Percentiles rank a stretch among this genome's conserved stretches.
Evolutionary conservation across 2,888 invertebrate species (phyloP).

Genomic region (Chrysina gloriosa): DNA sequence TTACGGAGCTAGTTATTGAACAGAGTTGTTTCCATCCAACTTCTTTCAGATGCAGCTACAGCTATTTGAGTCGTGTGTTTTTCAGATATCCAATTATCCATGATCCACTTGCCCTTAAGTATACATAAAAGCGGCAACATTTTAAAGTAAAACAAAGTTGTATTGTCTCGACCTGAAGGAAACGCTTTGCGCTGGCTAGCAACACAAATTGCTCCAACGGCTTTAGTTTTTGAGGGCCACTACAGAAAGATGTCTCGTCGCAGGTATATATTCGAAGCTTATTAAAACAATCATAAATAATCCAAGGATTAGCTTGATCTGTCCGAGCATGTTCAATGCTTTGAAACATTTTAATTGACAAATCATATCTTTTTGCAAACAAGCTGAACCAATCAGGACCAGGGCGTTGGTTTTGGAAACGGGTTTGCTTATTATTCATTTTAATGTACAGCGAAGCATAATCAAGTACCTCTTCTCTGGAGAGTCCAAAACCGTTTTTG

Average conservation of each 20-base stretch:
- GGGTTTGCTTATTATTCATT: not conserved
- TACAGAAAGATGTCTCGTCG: constrained; percentile 24
- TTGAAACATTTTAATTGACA: not conserved
- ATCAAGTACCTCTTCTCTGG: not conserved
- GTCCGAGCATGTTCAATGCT: not conserved
- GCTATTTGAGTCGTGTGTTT: too few species aligned
- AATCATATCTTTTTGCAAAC: not conserved
- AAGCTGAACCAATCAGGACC: not conserved
- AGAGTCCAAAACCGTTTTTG: not conserved
- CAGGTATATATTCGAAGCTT: not conserved
- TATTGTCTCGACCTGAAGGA: not conserved
- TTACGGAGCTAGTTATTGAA: too few species aligned
- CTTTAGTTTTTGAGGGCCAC: constrained; percentile 8
- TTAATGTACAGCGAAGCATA: not conserved
- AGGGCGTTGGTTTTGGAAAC: not conserved
- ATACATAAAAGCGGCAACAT: not conserved
- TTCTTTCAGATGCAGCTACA: too few species aligned
- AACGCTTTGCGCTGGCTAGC: not conserved
- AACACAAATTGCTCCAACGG: not conserved
- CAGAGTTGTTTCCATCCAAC: too few species aligned
- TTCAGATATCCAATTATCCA: not conserved
- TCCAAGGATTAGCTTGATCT: not conserved
- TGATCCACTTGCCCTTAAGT: not conserved
- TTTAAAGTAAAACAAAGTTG: not conserved
- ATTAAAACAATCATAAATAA: not conserved